phyloP scores from a whole-genome alignment of 2,888 invertebrate species.

The Bembecia ichneumoniformis region DNA sequence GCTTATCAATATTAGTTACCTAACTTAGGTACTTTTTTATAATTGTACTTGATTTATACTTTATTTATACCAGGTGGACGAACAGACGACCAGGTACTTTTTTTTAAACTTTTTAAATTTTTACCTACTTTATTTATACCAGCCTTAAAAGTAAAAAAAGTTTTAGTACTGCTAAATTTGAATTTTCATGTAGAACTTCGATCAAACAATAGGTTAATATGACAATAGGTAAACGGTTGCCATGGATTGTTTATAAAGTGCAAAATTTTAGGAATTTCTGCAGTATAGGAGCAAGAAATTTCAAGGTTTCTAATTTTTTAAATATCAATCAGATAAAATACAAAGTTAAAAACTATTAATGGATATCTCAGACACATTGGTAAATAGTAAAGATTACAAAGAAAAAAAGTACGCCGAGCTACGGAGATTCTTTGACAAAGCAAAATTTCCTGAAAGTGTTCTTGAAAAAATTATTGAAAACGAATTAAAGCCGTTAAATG shows the following conservation, averaged over 20 bases:
- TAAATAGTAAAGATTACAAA: conserved; percentile 27
- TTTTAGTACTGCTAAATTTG: neutral
- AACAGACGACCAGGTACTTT: no score
- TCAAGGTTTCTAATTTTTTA: no score
- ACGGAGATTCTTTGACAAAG: conserved; percentile 42
- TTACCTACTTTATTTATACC: neutral
- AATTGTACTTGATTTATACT: no score
- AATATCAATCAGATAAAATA: no score
- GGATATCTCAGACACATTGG: conserved; percentile 23
- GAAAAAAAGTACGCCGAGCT: conserved; percentile 46
- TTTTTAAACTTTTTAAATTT: neutral
- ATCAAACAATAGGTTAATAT: neutral
- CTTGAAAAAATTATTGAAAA: conserved; percentile 52
- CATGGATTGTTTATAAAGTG: neutral
- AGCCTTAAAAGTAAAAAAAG: neutral
- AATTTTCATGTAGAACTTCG: neutral
- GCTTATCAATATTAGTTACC: no score
- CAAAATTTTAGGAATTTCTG: neutral
- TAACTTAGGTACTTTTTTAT: no score
- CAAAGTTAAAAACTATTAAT: conserved; percentile 11
- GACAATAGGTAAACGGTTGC: neutral
- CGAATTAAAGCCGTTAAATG: conserved; percentile 40
- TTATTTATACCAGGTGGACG: no score
- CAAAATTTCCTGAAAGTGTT: conserved; percentile 36
- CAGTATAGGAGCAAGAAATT: no score